Conservation (phyloP, 2,888 invertebrate species). For the Pristionchus fissidentatus region DNA sequence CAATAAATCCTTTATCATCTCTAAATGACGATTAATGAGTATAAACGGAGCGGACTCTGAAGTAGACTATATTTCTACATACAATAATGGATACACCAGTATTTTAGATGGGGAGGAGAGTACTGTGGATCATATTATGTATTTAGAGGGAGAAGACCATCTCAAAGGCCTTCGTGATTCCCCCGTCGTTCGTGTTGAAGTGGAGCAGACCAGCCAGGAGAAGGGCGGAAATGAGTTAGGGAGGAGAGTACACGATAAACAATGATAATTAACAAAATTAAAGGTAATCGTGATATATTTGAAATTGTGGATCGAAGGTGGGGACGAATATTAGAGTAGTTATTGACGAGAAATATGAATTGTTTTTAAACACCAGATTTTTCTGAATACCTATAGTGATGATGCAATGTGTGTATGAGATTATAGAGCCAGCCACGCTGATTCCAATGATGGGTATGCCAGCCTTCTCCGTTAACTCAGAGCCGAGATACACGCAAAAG, state of each 20-base stretch:
- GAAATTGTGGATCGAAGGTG: too few relatives aligned
- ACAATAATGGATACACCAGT: slow-evolving; percentile 43
- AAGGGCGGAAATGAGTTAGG: slow-evolving; percentile 69
- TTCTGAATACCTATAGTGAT: too few relatives aligned
- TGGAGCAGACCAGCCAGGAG: slow-evolving; percentile 75
- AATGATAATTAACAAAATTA: too few relatives aligned
- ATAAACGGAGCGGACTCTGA: background rate
- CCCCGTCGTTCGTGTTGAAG: slow-evolving; percentile 79
- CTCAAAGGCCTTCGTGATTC: slow-evolving; percentile 77
- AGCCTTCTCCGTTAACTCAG: too few relatives aligned
- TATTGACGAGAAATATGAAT: too few relatives aligned
- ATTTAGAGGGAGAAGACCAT: slow-evolving; percentile 76
- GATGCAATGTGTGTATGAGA: too few relatives aligned
- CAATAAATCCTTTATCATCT: background rate
- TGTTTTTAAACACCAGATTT: too few relatives aligned
- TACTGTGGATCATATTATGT: background rate
- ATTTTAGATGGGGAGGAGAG: background rate
- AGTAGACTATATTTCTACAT: slow-evolving; percentile 33
- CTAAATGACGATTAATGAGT: background rate
- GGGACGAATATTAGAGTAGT: background rate
- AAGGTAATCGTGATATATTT: too few relatives aligned
- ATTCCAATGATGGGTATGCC: too few relatives aligned
- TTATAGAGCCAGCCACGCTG: too few relatives aligned
- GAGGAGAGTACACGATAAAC: too few relatives aligned
- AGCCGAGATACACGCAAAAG: too few relatives aligned